Conservation (phyloP, 2,888 invertebrate genomes). For the Drosophila rellima region DNA sequence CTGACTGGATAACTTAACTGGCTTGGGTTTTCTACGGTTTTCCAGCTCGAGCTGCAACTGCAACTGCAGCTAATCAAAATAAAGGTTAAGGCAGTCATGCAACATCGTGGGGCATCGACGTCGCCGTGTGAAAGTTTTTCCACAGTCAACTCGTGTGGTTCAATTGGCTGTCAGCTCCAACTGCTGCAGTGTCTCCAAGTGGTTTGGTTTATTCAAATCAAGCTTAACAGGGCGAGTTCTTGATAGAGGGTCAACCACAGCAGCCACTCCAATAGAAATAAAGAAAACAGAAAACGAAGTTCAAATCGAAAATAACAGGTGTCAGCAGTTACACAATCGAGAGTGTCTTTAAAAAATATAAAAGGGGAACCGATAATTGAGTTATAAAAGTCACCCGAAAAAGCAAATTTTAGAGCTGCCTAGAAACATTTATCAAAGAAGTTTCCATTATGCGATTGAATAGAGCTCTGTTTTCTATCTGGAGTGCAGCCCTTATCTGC, state of each 20-base stretch:
- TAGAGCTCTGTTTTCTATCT: neutral
- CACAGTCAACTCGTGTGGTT: constrained; percentile 46
- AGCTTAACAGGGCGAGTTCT: constrained; percentile 32
- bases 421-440: neutral
- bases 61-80: constrained; percentile 65
- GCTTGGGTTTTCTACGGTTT: constrained; percentile 26
- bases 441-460: constrained; percentile 10
- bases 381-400: constrained; percentile 16
- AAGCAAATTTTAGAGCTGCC: neutral
- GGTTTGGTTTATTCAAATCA: constrained; percentile 57
- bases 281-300: neutral
- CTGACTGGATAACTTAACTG: constrained; percentile 63
- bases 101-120: constrained; percentile 26
- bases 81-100: constrained; percentile 53
- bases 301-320: constrained; percentile 35
- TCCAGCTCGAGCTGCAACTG: constrained; percentile 30
- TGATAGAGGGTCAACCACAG: constrained; percentile 35
- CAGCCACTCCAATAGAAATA: neutral
- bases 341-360: constrained; percentile 3
- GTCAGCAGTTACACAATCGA: constrained; percentile 53
- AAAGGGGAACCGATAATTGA: constrained; percentile 14
- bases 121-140: constrained; percentile 55
- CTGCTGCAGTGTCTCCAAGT: constrained; percentile 13
- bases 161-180: constrained; percentile 37
- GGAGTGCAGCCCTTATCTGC: neutral